Evolutionary conservation across 2,888 invertebrate genomes (phyloP).

Genomic region (Amblyjoppa fuscipennis): DNA sequence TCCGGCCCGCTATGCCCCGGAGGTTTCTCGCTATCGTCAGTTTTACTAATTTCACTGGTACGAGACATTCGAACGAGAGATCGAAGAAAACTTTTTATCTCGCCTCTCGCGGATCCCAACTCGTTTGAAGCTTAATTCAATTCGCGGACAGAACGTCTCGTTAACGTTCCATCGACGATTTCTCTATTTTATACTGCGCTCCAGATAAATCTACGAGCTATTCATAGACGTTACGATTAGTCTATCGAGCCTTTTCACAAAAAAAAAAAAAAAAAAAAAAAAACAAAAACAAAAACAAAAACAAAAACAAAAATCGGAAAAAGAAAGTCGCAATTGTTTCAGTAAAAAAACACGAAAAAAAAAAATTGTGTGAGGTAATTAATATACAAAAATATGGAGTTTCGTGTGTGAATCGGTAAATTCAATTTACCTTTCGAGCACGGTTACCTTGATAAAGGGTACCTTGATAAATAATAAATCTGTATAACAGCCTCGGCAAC

Average conservation of each 20-base stretch:
- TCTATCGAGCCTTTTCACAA: neutral
- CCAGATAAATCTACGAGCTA: constrained; percentile 1
- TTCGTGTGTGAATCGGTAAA: no score
- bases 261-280: neutral
- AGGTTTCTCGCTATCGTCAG: constrained; percentile 51
- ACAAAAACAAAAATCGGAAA: neutral
- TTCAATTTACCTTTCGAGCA: no score
- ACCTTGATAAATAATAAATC: no score
- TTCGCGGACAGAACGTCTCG: constrained; percentile 38
- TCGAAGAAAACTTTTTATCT: constrained; percentile 45
- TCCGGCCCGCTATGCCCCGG: neutral
- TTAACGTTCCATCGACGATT: constrained; percentile 32
- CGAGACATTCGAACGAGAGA: constrained; percentile 55
- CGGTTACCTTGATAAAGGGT: no score
- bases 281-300: neutral
- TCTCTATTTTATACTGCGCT: neutral
- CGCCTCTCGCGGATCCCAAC: neutral
- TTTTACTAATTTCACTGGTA: constrained; percentile 60
- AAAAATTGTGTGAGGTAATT: neutral
- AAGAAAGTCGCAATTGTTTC: neutral
- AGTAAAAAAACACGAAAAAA: neutral
- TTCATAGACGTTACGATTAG: neutral
- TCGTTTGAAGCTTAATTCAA: constrained; percentile 14
- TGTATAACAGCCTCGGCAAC: no score
- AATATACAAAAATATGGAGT: neutral